Evolutionary conservation across 53 echinoderm and acorn worm genomes (phyloP), one percentile per base, ranked within the genome.

Genomic region (Astropecten irregularis): DNA sequence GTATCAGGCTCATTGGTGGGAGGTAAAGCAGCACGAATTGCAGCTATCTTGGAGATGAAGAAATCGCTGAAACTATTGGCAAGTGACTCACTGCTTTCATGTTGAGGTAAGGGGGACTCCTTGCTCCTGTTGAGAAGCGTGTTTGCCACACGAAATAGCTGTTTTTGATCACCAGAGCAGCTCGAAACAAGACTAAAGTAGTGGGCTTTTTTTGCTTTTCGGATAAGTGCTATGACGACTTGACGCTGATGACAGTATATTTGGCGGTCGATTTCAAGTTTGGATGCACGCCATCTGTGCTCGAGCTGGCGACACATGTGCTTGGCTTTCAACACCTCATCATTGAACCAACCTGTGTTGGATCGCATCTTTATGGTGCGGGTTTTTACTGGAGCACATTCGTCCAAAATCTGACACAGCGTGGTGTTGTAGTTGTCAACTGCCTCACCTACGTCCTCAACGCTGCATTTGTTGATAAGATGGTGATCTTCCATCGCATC

Each of bases 31-130:
- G 9, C 53, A 10, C 74, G 51, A 54, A 54, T 55, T 29, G 50
- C 48, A 34, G 42, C n/a, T n/a, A 74, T 54, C 55, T 74, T 74
- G 7, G 32, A 16, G 23, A 49, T n/a, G 33, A 74, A 74, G 55
- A 74, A 74, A 19, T 22, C 32, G 52, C 52, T 52, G 55, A 74
- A 74, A 15, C 49, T 16, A 19, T 48, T 9, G 0, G 74, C 55
- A 3, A 74, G 55, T n/a, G 74, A 74, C 7, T 33, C 30, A n/a
- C 15, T n/a, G 29, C 25, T 10, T 23, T 42, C 52, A 1, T 50
- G 10, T 9, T 2, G 7, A 8, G 74, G 74, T 25, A 74, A 55
- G 8, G 20, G 55, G 31, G 74, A 59, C 26, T n/a, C 55, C 55
- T 55, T 48, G 49, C n/a, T 74, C 11, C 53, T 13, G n/a, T 19